phyloP scores from a whole-genome alignment of 30 jellyfish, hydroid and myxozoan genomes.

The Hydractinia symbiolongicarpus region DNA sequence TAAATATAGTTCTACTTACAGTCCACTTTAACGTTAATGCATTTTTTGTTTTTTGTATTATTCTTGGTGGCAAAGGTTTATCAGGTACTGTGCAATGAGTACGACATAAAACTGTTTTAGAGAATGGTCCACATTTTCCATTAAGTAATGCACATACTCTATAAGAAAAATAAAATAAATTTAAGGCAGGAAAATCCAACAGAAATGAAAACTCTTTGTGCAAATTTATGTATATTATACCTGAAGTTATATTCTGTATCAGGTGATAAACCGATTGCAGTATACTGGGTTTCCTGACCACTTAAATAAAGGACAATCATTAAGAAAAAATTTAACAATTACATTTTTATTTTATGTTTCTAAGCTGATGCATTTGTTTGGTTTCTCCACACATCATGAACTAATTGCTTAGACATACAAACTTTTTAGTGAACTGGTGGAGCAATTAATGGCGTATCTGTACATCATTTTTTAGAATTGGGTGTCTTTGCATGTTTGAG shows the following conservation, averaged over 20 bases:
- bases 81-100: conserved; percentile 62
- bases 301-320: conserved; percentile 24
- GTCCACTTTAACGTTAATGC: conserved; percentile 63
- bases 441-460: no score
- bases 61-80: conserved; percentile 69
- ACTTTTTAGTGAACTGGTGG: no score
- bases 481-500: no score
- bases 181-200: neutral
- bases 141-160: conserved; percentile 55
- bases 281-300: conserved; percentile 43
- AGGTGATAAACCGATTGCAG: conserved; percentile 51
- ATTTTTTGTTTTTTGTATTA: conserved; percentile 73
- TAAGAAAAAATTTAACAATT: no score
- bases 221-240: conserved; percentile 16
- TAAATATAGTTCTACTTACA: conserved; percentile 33
- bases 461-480: no score
- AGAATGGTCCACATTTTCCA: conserved; percentile 60
- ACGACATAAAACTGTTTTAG: conserved; percentile 38
- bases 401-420: no score
- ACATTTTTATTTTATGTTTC: no score
- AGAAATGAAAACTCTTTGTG: neutral
- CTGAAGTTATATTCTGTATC: conserved; percentile 81
- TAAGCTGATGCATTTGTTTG: no score
- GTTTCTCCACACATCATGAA: no score
- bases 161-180: neutral